phyloP scores from a whole-genome alignment of 2,888 invertebrate genomes.

The Aphelenchoides bicaudatus region DNA sequence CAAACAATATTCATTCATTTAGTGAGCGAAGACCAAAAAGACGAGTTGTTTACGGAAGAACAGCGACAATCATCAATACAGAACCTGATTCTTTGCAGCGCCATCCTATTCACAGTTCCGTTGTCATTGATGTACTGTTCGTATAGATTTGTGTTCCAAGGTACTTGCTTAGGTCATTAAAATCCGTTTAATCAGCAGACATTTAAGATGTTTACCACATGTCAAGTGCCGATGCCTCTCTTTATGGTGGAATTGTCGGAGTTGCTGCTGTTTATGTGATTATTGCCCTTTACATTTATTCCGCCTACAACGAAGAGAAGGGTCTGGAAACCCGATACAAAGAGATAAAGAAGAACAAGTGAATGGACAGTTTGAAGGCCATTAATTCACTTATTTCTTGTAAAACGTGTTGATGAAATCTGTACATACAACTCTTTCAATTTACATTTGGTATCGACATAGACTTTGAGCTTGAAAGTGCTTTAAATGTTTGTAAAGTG shows the following conservation, averaged over 20 bases:
- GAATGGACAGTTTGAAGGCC: no score
- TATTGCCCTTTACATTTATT: slow-evolving; percentile 42
- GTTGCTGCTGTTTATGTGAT: slow-evolving; percentile 43
- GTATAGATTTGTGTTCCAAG: slow-evolving; percentile 48
- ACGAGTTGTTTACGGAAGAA: slow-evolving; percentile 14
- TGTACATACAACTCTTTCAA: no score
- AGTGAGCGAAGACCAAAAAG: slow-evolving; percentile 17
- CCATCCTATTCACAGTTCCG: slow-evolving; percentile 50
- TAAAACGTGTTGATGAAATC: no score
- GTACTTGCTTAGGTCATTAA: slow-evolving; percentile 28
- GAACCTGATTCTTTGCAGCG: slow-evolving; percentile 43
- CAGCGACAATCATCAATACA: slow-evolving; percentile 32
- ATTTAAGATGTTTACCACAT: slow-evolving; percentile 44
- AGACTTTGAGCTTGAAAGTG: no score
- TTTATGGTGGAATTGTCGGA: slow-evolving; percentile 45
- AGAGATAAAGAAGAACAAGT: slow-evolving; percentile 19
- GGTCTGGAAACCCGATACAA: slow-evolving; percentile 35
- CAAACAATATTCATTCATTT: no score
- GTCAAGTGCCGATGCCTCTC: slow-evolving; percentile 39
- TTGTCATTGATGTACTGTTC: slow-evolving; percentile 44
- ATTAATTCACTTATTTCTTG: no score
- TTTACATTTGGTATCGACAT: no score
- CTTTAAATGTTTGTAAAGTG: no score
- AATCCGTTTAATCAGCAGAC: slow-evolving; percentile 6
- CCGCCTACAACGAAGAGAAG: slow-evolving; percentile 48